Evolutionary conservation across 2,888 invertebrate species (phyloP).

Genomic region (Eupithecia abbreviata): DNA sequence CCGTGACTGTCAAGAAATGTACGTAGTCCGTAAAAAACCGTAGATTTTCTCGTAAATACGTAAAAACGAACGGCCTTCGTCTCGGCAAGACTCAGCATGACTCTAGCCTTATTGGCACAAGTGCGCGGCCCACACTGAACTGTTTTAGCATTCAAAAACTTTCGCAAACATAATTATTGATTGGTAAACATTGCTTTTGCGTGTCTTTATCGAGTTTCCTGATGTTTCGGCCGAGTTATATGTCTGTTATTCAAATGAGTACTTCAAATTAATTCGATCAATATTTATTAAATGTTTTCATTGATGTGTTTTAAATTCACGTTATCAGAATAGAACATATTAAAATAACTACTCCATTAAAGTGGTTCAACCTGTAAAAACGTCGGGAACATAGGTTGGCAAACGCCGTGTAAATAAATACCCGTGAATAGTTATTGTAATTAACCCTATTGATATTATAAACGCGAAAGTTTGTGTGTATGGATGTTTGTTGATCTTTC

Average conservation of each 20-base stretch:
- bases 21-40: not conserved
- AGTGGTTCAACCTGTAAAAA: too few species aligned
- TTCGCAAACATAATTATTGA: slow-evolving; percentile 17
- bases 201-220: slow-evolving; percentile 15
- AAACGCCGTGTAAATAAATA: not conserved
- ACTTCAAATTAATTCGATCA: not conserved
- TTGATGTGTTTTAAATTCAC: not conserved
- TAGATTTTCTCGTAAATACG: slow-evolving; percentile 1
- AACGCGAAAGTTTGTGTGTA: too few species aligned
- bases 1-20: not conserved
- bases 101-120: slow-evolving; percentile 5
- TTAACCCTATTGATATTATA: too few species aligned
- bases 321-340: not conserved
- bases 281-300: not conserved
- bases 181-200: slow-evolving; percentile 11
- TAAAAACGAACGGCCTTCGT: slow-evolving; percentile 2
- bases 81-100: not conserved
- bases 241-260: slow-evolving; percentile 6
- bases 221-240: slow-evolving; percentile 7
- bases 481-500: too few species aligned
- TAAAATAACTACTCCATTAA: too few species aligned
- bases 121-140: not conserved
- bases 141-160: slow-evolving; percentile 16
- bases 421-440: too few species aligned
- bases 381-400: too few species aligned